A percentile compares a stretch with the other conserved stretches of the same genome.
Conservation (phyloP, 2,888 invertebrate species). For the Callyntrura guangdongensis region DNA sequence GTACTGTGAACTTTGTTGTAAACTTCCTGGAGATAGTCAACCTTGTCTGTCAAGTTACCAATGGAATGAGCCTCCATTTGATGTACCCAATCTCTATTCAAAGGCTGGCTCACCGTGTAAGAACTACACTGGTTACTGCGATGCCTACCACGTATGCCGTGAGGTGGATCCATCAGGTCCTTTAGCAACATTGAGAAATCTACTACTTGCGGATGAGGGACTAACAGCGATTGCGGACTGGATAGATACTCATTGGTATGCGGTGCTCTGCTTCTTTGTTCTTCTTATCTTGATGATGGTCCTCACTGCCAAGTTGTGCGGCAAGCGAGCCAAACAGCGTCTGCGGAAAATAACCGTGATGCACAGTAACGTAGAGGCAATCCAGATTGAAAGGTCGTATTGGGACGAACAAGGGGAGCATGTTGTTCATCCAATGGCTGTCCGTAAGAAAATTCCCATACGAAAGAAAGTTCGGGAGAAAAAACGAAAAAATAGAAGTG, state of each 20-base stretch:
- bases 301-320: conserved; percentile 92
- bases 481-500: conserved; percentile 72
- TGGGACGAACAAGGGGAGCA: conserved; percentile 89
- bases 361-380: conserved; percentile 95
- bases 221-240: conserved; percentile 95
- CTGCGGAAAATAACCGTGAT: conserved; percentile 95
- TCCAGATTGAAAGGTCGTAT: conserved; percentile 91
- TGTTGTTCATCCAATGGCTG: conserved; percentile 93
- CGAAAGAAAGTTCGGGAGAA: conserved; percentile 91
- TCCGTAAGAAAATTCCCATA: conserved; percentile 94
- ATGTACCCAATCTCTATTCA: conserved; percentile 97
- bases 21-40: conserved; percentile 92
- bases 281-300: conserved; percentile 92
- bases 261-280: conserved; percentile 91
- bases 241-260: conserved; percentile 97
- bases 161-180: conserved; percentile 97
- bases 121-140: conserved; percentile 95
- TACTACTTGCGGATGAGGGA: conserved; percentile 95
- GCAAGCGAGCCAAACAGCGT: conserved; percentile 93
- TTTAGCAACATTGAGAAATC: conserved; percentile 94
- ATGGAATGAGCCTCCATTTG: conserved; percentile 95
- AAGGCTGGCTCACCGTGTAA: conserved; percentile 98
- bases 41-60: conserved; percentile 95
- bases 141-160: conserved; percentile 89
- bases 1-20: conserved; percentile 97